Percentiles rank a stretch among this genome's conserved stretches.
These are phyloP conservation scores for Hapalemur alaotrensis DNA, from an alignment of 2,797 vertebrate genomes.

Conservation along the genomic window DNA sequence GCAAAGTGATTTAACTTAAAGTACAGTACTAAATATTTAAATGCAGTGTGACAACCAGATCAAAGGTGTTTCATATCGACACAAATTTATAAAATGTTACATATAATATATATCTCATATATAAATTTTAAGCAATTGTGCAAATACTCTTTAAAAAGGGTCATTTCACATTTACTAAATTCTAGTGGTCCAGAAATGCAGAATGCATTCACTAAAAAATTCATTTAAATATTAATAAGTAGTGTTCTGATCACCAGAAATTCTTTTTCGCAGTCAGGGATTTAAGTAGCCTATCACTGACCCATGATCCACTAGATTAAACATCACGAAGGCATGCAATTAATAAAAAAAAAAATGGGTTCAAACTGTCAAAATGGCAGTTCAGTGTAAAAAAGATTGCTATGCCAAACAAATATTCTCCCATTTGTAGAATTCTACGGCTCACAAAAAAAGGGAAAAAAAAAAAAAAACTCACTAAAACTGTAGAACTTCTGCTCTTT, in stretches of 20 bases:
- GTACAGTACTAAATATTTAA: slow-evolving; percentile 87
- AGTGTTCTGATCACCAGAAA: slow-evolving; percentile 85
- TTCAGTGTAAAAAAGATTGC: slow-evolving; percentile 79
- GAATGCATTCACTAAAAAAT: slow-evolving; percentile 83
- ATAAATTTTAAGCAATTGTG: slow-evolving; percentile 86
- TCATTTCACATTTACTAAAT: slow-evolving; percentile 88
- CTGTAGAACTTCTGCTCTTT: slow-evolving; percentile 81
- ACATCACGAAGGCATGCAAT: slow-evolving; percentile 80
- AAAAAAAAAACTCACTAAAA: slow-evolving; percentile 77
- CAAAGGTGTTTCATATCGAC: slow-evolving; percentile 84
- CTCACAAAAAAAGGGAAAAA: slow-evolving; percentile 66
- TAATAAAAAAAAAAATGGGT: slow-evolving; percentile 77
- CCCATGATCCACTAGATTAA: slow-evolving; percentile 82
- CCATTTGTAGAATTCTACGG: slow-evolving; percentile 78
- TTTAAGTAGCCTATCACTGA: slow-evolving; percentile 83
- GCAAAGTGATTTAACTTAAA: slow-evolving; percentile 83
- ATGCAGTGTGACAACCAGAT: slow-evolving; percentile 87
- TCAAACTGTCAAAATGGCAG: slow-evolving; percentile 82
- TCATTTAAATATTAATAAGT: slow-evolving; percentile 86
- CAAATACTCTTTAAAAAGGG: slow-evolving; percentile 86
- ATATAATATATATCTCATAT: slow-evolving; percentile 86
- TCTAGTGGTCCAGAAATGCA: slow-evolving; percentile 88
- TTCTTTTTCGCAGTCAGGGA: slow-evolving; percentile 80
- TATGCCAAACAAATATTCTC: slow-evolving; percentile 81
- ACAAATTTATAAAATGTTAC: slow-evolving; percentile 83